Evolutionary conservation across 2,888 invertebrate genomes (phyloP).

Genomic region (Amaurobius ferox): DNA sequence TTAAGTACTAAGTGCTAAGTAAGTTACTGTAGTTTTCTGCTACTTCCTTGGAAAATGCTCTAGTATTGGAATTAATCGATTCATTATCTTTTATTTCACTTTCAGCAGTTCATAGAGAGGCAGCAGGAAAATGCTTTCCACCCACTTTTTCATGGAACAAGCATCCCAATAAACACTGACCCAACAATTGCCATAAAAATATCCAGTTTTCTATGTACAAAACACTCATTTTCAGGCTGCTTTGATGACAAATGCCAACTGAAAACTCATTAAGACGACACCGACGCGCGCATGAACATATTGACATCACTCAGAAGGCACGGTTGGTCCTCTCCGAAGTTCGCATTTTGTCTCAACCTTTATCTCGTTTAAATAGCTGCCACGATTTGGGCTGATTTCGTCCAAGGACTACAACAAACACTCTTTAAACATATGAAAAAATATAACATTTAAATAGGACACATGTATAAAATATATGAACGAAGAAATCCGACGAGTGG

Average conservation of each 20-base stretch:
- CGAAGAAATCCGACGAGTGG: not conserved
- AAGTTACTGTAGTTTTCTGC: too few species aligned
- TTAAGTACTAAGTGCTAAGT: too few species aligned
- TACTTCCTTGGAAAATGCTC: too few species aligned
- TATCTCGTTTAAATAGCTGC: constrained; percentile 49
- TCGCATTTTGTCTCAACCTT: not conserved
- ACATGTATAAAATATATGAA: constrained; percentile 11
- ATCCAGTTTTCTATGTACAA: not conserved
- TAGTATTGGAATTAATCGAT: too few species aligned
- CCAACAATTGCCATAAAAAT: not conserved
- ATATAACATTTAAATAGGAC: constrained; percentile 40
- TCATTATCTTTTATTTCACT: too few species aligned
- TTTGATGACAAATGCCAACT: too few species aligned
- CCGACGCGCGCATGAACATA: too few species aligned
- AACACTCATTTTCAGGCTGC: not conserved
- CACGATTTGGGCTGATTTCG: constrained; percentile 34
- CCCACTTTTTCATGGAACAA: not conserved
- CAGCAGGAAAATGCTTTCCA: constrained; percentile 10
- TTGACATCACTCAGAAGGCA: too few species aligned
- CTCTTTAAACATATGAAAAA: constrained; percentile 19
- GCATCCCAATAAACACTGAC: not conserved
- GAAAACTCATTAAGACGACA: too few species aligned
- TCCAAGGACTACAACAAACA: constrained; percentile 19
- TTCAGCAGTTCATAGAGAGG: too few species aligned
- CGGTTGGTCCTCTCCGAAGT: too few species aligned